Conservation (phyloP, 2,113 vertebrate genomes). For the Hypomesus transpacificus region DNA sequence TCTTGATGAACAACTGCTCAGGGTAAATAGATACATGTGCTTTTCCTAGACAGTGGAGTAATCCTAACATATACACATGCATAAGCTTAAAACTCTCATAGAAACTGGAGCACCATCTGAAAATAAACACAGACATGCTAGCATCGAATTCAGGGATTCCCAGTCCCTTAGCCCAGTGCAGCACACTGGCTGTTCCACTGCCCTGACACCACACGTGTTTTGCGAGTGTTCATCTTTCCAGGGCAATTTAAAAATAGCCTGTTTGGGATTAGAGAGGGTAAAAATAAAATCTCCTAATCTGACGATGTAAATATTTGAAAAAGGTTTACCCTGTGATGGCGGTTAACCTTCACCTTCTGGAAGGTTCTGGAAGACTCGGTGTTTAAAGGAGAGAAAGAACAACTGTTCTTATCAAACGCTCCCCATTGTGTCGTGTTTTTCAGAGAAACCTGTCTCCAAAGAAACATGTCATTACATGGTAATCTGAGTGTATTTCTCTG, state of each 20-base stretch:
- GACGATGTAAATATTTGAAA: no score
- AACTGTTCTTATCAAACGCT: background rate
- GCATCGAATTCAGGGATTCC: background rate
- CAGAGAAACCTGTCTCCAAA: background rate
- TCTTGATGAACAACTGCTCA: slow-evolving; percentile 1
- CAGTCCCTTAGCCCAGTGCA: no score
- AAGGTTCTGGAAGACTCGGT: no score
- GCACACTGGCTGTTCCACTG: no score
- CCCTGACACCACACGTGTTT: no score
- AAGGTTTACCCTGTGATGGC: no score
- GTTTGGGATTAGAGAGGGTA: no score
- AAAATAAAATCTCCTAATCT: no score
- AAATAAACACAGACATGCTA: slow-evolving; percentile 33
- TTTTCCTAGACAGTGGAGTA: slow-evolving; percentile 9
- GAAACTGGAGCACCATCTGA: slow-evolving; percentile 26
- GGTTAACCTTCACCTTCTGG: no score
- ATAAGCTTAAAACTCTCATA: slow-evolving; percentile 31
- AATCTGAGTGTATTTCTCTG: background rate
- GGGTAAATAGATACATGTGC: background rate
- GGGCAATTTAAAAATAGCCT: no score
- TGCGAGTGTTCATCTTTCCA: no score
- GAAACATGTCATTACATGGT: background rate
- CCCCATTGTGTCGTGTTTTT: background rate
- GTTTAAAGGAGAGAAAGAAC: no score
- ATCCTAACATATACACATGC: slow-evolving; percentile 34